Percentiles rank a stretch among this genome's conserved stretches.
Evolutionary conservation across 2,888 invertebrate species (phyloP).

Genomic region (Harpalus rufipes): DNA sequence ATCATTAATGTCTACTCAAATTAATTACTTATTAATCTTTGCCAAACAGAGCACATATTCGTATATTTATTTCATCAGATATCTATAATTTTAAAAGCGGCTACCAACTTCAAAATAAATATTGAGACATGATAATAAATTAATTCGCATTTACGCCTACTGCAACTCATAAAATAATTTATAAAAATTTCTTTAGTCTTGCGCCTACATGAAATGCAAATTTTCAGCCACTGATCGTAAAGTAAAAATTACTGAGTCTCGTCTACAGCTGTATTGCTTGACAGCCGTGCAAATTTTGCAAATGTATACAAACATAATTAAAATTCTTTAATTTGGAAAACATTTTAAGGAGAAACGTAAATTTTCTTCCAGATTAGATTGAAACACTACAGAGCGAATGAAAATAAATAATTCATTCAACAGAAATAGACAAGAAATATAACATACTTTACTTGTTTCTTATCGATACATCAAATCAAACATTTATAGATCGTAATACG

Average conservation of each 20-base stretch:
- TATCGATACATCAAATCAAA: conserved; percentile 38
- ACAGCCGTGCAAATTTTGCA: conserved; percentile 18
- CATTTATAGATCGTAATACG: conserved; percentile 26
- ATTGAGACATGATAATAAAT: conserved; percentile 43
- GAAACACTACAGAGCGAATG: not conserved
- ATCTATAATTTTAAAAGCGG: conserved; percentile 31
- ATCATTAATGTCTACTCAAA: conserved; percentile 53
- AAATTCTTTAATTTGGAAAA: conserved; percentile 30
- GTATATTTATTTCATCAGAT: not conserved
- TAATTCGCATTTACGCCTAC: conserved; percentile 31
- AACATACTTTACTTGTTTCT: conserved; percentile 32
- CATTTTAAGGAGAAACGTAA: conserved; percentile 22
- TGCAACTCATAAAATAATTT: conserved; percentile 40
- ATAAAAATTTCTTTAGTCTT: conserved; percentile 52
- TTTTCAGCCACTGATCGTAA: conserved; percentile 32
- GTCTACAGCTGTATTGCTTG: conserved; percentile 11
- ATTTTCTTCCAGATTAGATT: conserved; percentile 17
- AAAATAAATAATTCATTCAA: conserved; percentile 39
- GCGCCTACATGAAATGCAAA: conserved; percentile 46
- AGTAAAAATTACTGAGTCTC: conserved; percentile 19
- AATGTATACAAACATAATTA: conserved; percentile 17
- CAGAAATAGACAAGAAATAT: conserved; percentile 20
- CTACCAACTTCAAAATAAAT: conserved; percentile 42
- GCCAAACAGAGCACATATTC: conserved; percentile 11
- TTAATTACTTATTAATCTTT: conserved; percentile 53